Percentiles rank a stretch among this genome's conserved stretches.
phyloP scores from a whole-genome alignment of 2,888 invertebrate species.

The Drosophila villosipedis region DNA sequence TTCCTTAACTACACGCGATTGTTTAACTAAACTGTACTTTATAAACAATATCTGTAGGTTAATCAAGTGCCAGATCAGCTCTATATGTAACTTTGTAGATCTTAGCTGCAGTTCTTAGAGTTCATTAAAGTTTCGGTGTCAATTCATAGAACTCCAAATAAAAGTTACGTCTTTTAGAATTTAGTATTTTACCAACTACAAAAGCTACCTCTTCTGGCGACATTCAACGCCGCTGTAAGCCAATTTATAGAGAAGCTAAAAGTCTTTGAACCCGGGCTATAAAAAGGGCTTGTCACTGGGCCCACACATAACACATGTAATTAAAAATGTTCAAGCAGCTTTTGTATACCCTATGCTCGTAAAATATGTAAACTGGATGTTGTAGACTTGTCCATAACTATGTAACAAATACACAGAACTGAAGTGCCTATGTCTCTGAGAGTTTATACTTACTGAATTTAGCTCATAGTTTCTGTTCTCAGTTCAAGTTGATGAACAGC shows the following conservation, averaged over 20 bases:
- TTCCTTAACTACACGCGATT: too few relatives aligned
- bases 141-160: neutral
- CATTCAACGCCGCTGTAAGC: constrained; percentile 45
- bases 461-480: fast-evolving
- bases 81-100: neutral
- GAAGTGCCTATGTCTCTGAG: fast-evolving
- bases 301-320: constrained; percentile 33
- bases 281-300: constrained; percentile 39
- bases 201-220: constrained; percentile 27
- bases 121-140: neutral
- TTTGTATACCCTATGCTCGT: neutral
- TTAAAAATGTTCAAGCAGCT: constrained; percentile 26
- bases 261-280: constrained; percentile 34
- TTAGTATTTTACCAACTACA: constrained; percentile 4
- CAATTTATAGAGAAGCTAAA: constrained; percentile 57
- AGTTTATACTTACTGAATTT: neutral
- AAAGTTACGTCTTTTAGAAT: neutral
- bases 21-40: too few relatives aligned
- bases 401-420: neutral
- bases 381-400: fast-evolving
- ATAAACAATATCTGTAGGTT: neutral
- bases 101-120: neutral
- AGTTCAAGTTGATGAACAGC: neutral
- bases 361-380: neutral
- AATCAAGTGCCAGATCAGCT: neutral